Evolutionary conservation across 2,797 vertebrate species (phyloP), one percentile per base, ranked within the genome.

Genomic region (Rhyacichthys aspro): DNA sequence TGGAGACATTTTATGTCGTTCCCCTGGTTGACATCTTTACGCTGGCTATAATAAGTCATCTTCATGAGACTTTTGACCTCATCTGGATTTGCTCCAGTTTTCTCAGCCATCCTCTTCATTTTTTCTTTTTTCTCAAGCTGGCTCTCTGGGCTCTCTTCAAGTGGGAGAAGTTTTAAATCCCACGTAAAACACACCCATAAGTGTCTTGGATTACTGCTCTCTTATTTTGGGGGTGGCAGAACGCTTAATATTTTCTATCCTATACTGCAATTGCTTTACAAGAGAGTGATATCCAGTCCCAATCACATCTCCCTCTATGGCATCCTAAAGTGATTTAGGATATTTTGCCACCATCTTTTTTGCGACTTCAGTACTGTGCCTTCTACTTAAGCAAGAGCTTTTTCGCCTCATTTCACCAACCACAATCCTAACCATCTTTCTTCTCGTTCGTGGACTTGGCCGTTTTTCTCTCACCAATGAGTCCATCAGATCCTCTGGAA

Each of bases 131-230:
- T 65, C 7, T 68, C 39, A 16, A 54, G 37, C 7, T 65, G 60
- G 16, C 16, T 58, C 8, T 37, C 33, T 23, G 43, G 1, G 6
- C 12, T 46, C 14, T 58, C 55, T 23, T 17, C 56, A 1, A 64
- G 7, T 28, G 67, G 75, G 49, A 74, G 45, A 11, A 17, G 67
- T 37, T 57, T 43, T 32, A 60, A 6, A 4, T 69, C 12, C 60
- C 60, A 75, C 5, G 62, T 64, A n/a, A n/a, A 14, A 65, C 23
- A 10, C 67, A 74, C 7, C 55, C 76, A 47, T 77, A 79, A 0
- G 53, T 72, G 43, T 80, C 74, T 2, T 74, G 54, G 18, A 77
- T 17, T 39, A 38, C 23, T 45, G 67, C 67, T 2, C 42, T 17
- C 14, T 37, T 19, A 44, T 61, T 28, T 2, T 48, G 48, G 55